Conservation (phyloP, 2,113 vertebrate genomes). For the Brachyhypopomus occidentalis region DNA sequence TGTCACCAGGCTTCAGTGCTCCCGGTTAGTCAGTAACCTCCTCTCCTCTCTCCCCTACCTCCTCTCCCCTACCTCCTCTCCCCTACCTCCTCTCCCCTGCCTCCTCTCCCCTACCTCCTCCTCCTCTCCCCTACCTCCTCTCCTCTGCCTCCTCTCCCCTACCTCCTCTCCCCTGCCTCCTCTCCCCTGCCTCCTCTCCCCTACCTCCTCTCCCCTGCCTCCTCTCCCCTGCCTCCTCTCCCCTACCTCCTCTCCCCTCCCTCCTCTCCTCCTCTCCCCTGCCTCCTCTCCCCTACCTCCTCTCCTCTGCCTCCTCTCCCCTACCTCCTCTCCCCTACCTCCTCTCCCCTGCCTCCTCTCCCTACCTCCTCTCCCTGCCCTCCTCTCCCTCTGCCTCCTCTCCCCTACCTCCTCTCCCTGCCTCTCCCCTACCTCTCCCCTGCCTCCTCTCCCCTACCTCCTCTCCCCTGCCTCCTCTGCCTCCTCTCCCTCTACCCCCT, state of each 20-base stretch:
- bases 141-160: slow-evolving; percentile 1
- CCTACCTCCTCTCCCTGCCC: neutral
- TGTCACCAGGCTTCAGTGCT: slow-evolving; percentile 30
- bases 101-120: too few species aligned
- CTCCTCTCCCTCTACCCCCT: too few species aligned
- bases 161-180: neutral
- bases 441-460: neutral
- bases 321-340: neutral
- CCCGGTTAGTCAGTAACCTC: slow-evolving; percentile 15
- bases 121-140: neutral
- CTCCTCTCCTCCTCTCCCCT: too few species aligned
- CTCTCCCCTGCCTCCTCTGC: too few species aligned
- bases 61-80: slow-evolving; percentile 3
- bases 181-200: too few species aligned
- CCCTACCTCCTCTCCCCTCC: neutral
- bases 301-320: neutral
- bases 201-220: neutral
- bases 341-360: neutral
- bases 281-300: neutral
- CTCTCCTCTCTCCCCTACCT: neutral
- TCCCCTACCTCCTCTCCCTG: neutral
- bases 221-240: too few species aligned
- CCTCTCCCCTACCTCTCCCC: too few species aligned
- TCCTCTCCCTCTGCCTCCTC: too few species aligned
- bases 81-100: neutral